A percentile compares a stretch with the other conserved stretches of the same genome.
These are phyloP conservation scores for Margaritifera margaritifera DNA, from an alignment of 2,888 invertebrate species.

Conservation along the genomic window DNA sequence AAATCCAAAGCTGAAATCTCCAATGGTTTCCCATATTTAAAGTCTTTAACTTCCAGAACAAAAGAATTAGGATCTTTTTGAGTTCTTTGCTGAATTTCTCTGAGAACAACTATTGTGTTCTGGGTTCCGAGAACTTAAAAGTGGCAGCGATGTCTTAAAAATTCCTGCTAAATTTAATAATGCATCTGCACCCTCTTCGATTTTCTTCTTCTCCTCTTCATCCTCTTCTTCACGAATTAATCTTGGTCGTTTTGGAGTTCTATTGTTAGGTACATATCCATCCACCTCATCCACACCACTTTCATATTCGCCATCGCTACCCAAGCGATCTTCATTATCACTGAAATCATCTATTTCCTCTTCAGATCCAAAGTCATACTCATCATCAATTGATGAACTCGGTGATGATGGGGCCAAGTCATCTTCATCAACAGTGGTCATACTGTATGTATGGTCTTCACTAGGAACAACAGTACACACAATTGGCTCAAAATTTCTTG, in stretches of 20 bases:
- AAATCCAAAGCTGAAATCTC: too few relatives aligned
- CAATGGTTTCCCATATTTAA: too few relatives aligned
- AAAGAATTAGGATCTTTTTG: too few relatives aligned
- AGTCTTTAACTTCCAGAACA: too few relatives aligned
- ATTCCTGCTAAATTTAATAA: slow-evolving; percentile 84
- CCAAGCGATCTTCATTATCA: slow-evolving; percentile 33
- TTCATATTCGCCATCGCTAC: slow-evolving; percentile 41
- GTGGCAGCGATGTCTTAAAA: slow-evolving; percentile 29
- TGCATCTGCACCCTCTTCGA: slow-evolving; percentile 86
- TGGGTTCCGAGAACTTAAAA: background rate
- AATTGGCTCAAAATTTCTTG: slow-evolving; percentile 50
- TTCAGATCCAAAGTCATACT: slow-evolving; percentile 70
- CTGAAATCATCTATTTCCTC: slow-evolving; percentile 45
- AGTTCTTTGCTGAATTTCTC: too few relatives aligned
- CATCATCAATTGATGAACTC: slow-evolving; percentile 71
- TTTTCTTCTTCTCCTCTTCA: slow-evolving; percentile 76
- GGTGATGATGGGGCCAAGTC: slow-evolving; percentile 61
- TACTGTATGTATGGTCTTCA: slow-evolving; percentile 94
- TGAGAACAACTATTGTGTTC: too few relatives aligned
- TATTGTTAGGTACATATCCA: slow-evolving; percentile 38
- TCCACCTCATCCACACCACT: slow-evolving; percentile 61
- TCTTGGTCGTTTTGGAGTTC: slow-evolving; percentile 37
- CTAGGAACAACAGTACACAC: slow-evolving; percentile 91
- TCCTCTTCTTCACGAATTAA: slow-evolving; percentile 43
- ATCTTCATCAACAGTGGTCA: slow-evolving; percentile 52